Evolutionary conservation across 2,113 vertebrate genomes (phyloP), one percentile per base, ranked within the genome.

Genomic region (Pao palembangensis): DNA sequence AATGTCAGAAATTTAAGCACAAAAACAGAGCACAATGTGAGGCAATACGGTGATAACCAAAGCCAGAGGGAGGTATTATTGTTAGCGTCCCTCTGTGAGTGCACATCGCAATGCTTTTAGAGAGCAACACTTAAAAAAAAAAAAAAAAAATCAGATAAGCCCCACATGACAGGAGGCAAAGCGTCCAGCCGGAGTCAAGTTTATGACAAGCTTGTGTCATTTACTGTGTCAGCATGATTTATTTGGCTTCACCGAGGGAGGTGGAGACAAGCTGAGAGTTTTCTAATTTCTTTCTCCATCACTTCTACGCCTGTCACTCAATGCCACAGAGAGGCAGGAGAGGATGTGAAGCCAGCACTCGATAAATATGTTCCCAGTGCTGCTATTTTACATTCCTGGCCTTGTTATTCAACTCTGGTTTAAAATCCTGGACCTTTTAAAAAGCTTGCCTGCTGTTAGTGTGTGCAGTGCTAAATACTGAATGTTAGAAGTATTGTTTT

Each of bases 291-390:
- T 75, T 71, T 74, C 74, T 69, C 73, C 60, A 56, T 84, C 78
- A 73, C 70, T 76, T 61, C 73, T 68, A 21, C 71, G 78, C 64
- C 76, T 72, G 52, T 80, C 81, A 82, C 70, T 85, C 81, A 85
- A 61, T 76, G 72, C 58, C 2, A 16, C 44, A 64, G 72, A 71
- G 73, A 72, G 1, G 21, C 17, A 20, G 43, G 60, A 0, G 17
- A 55, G 34, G 34, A 38, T 12, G 34, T 38, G 34, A 62, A 49
- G 62, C 7, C 70, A 73, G 5, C 20, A 67, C 72, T 78, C 67
- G 11, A 80, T 80, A 73, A 76, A 71, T 7, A 55, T 53, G 50
- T 63, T 38, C 46, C 50, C 64, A 46, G 25, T 12, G 34, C 75
- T 65, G 66, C 75, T 73, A 70, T 58, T 21, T 72, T 51, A 48